Percentiles rank a stretch among this genome's conserved stretches.
Evolutionary conservation across 2,888 invertebrate genomes (phyloP).

Genomic region (Melinaea marsaeus): DNA sequence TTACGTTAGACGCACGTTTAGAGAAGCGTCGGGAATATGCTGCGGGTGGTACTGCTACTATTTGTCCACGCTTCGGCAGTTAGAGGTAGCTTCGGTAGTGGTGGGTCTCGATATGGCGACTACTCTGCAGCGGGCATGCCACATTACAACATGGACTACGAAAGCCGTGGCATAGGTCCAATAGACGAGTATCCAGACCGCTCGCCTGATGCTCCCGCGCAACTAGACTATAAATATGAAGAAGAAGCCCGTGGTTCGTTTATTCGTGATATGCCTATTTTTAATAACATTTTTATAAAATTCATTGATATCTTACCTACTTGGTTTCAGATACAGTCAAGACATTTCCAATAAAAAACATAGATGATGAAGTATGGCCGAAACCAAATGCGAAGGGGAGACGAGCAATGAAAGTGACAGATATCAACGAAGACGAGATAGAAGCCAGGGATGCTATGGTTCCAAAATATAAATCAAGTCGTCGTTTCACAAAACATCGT

Average conservation of each 20-base stretch:
- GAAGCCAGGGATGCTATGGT: conserved; percentile 10
- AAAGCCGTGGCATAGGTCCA: conserved; percentile 31
- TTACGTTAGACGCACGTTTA: conserved; percentile 17
- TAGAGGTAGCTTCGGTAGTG: conserved; percentile 27
- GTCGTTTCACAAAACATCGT: conserved; percentile 18
- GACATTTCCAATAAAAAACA: conserved; percentile 4
- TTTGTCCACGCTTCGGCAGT: conserved; percentile 39
- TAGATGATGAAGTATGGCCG: conserved; percentile 22
- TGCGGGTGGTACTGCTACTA: conserved; percentile 36
- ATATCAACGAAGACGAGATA: conserved; percentile 19
- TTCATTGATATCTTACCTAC: conserved; percentile 1
- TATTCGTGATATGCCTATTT: neutral
- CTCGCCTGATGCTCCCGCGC: conserved; percentile 49
- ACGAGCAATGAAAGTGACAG: conserved; percentile 10
- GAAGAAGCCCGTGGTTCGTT: conserved; percentile 44
- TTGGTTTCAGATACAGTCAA: conserved; percentile 19
- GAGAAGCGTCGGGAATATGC: conserved; percentile 31
- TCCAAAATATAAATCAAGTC: conserved; percentile 19
- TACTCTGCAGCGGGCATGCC: conserved; percentile 60
- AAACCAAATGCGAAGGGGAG: conserved; percentile 15
- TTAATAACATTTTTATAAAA: neutral
- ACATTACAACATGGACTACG: conserved; percentile 51
- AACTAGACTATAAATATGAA: conserved; percentile 60
- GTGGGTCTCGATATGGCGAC: conserved; percentile 48
- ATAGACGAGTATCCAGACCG: conserved; percentile 52